Conservation (phyloP, 2,113 vertebrate species). For the Hemiscyllium ocellatum region DNA sequence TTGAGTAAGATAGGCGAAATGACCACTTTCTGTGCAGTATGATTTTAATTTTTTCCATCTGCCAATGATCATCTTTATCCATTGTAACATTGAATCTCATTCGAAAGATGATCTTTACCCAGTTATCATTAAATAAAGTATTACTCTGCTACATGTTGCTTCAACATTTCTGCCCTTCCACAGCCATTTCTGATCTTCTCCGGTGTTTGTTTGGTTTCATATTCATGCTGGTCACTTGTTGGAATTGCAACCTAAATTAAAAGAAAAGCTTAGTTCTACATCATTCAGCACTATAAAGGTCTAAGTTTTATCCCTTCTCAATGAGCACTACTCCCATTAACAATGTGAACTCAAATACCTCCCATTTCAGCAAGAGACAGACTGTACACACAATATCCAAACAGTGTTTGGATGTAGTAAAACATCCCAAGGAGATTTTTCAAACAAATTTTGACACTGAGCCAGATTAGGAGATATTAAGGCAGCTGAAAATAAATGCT, state of each 20-base stretch:
- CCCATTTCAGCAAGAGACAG: neutral
- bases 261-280: neutral
- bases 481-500: neutral
- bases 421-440: neutral
- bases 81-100: neutral
- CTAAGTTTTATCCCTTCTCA: neutral
- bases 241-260: neutral
- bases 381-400: neutral
- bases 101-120: neutral
- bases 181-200: no score
- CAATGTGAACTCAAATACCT: neutral
- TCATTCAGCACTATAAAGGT: neutral
- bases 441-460: neutral
- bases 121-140: neutral
- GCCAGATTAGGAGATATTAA: neutral
- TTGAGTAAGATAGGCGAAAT: neutral
- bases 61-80: neutral
- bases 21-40: neutral
- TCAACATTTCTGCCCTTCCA: neutral
- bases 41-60: neutral
- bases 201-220: neutral
- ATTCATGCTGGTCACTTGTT: neutral
- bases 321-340: neutral
- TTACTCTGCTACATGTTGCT: neutral
- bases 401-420: neutral